A percentile compares a stretch with the other conserved stretches of the same genome.
These are phyloP conservation scores for Papilio glaucus DNA, from an alignment of 1,140 invertebrate genomes.

Conservation along the genomic window DNA sequence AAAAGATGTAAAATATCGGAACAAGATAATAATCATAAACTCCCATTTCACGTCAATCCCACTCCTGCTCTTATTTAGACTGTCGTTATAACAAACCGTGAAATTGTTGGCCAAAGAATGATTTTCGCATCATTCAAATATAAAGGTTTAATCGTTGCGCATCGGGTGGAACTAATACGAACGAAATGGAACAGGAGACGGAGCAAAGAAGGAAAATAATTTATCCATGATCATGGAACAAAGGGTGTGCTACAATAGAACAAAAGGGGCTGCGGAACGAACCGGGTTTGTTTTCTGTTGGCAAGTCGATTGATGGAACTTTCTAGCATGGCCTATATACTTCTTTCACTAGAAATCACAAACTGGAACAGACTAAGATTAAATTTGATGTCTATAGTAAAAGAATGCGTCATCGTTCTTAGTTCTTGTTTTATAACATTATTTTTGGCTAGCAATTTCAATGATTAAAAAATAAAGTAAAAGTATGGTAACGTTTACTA, in stretches of 20 bases:
- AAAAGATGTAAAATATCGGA: background rate
- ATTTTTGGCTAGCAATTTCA: slow-evolving; percentile 4
- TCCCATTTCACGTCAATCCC: background rate
- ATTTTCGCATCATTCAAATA: slow-evolving; percentile 80
- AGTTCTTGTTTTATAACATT: background rate
- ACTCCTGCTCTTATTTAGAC: slow-evolving; percentile 19
- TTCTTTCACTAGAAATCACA: slow-evolving; percentile 2
- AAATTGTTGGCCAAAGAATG: slow-evolving; percentile 75
- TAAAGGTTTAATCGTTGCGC: slow-evolving; percentile 81
- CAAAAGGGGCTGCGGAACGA: slow-evolving; percentile 68
- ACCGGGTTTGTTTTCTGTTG: slow-evolving; percentile 73
- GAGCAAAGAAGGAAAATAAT: slow-evolving; percentile 71
- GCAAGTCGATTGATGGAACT: slow-evolving; percentile 45
- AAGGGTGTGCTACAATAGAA: slow-evolving; percentile 74
- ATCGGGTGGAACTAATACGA: slow-evolving; percentile 80
- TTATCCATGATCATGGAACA: slow-evolving; percentile 70
- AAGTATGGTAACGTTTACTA: background rate
- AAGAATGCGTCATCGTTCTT: slow-evolving; percentile 3
- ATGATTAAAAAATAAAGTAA: background rate
- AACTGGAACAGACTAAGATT: slow-evolving; percentile 11
- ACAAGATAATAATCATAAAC: background rate
- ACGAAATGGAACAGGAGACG: slow-evolving; percentile 78
- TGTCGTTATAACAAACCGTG: slow-evolving; percentile 67
- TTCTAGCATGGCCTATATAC: slow-evolving; percentile 25
- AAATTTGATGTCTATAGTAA: slow-evolving; percentile 3